Base-by-base conservation (phyloP, 2,113 vertebrate genomes). In the Hypomesus transpacificus region DNA sequence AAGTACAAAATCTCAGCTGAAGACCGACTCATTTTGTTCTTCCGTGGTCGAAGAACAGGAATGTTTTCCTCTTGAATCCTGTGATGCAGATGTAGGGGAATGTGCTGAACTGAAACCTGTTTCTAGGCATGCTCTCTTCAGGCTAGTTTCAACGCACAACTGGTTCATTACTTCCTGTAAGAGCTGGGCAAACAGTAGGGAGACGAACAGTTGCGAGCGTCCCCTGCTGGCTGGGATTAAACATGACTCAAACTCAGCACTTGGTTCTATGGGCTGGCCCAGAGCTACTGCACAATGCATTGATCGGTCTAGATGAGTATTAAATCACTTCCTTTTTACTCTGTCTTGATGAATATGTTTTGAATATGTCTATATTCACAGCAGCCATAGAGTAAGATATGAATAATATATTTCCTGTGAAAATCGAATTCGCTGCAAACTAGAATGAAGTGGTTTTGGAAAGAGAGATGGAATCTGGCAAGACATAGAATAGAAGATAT, bases 151-250 rank as follows among this genome's bases (percentile, higher is more conserved):
- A 18, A 56, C 17, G 2, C 53, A 18, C 53, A 56, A 56, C 53
- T 18, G n/a, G n/a, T 4, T 56, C 53, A 56, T 18, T 7, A 11
- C n/a, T 56, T 56, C 14, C 53, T 56, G 53, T 56, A 56, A n/a
- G 16, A 56, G 66, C 50, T 68, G 31, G 31, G 31, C 14, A 69
- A 22, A 50, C 56, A 50, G 2, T 13, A 59, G 56, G 56, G 24
- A 14, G 26, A 28, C 21, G 46, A 58, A 75, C 24, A 68, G 58
- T 26, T 46, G 18, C 75, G 64, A 54, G 72, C 21, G 73, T 75
- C 81, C 77, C 75, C 81, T 80, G 77, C 81, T 73, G 75, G 65
- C 34, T 22, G 50, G 28, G 2, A 24, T 20, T n/a, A 14, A 18
- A 75, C 26, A 59, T 34, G 61, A 28, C 57, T 34, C n/a, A 54